A percentile compares a stretch with the other conserved stretches of the same genome.
phyloP scores from a whole-genome alignment of 2,113 vertebrate genomes.

The Origma solitaria region DNA sequence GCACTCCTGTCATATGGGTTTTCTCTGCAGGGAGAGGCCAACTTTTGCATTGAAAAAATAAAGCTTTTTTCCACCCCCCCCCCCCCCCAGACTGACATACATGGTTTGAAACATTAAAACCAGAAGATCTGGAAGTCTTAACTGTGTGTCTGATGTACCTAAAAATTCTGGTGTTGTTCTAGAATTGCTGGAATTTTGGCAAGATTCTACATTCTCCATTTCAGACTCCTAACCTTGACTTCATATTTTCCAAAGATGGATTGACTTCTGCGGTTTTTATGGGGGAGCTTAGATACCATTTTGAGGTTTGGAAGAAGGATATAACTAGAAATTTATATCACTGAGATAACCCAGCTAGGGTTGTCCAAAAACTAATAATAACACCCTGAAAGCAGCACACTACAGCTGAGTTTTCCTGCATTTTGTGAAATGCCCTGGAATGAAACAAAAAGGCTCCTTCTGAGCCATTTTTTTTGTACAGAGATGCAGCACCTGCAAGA shows the following conservation, averaged over 20 bases:
- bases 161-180: not conserved
- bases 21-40: not conserved
- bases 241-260: not conserved
- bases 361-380: not conserved
- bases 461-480: not conserved
- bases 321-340: not conserved
- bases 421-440: not conserved
- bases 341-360: not conserved
- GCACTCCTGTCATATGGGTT: not conserved
- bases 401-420: not conserved
- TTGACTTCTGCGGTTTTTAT: not conserved
- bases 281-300: not conserved
- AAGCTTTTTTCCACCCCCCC: too few relatives aligned
- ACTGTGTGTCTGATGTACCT: not conserved
- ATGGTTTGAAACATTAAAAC: not conserved
- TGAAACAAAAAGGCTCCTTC: not conserved
- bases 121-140: not conserved
- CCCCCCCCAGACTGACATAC: not conserved
- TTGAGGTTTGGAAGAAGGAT: not conserved
- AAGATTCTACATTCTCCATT: not conserved
- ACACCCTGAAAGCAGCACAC: not conserved
- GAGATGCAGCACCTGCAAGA: slow-evolving; percentile 56
- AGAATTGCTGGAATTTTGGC: not conserved
- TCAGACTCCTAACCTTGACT: not conserved
- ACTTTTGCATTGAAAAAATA: not conserved